Conservation (phyloP, 2,113 vertebrate genomes). For the Lota lota region DNA sequence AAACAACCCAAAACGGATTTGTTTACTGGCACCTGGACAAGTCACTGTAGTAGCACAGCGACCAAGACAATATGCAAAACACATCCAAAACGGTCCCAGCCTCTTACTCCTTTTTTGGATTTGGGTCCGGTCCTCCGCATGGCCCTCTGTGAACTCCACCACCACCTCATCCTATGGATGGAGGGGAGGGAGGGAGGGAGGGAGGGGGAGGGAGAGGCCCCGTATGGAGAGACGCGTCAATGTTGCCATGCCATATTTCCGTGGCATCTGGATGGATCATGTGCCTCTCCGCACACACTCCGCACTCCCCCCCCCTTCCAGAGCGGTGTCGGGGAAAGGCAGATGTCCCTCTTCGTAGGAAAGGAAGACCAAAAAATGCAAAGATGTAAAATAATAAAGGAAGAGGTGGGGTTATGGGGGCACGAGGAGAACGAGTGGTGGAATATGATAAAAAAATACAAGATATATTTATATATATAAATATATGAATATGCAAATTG, state of each 20-base stretch:
- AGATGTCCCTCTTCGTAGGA: constrained; percentile 89
- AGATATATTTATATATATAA: constrained; percentile 32
- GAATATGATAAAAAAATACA: neutral
- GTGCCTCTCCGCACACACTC: constrained; percentile 69
- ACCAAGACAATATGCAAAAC: no score
- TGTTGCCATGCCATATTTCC: constrained; percentile 60
- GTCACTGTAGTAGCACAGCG: no score
- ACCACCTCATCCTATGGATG: no score
- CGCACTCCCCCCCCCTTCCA: constrained; percentile 26
- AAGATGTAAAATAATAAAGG: neutral
- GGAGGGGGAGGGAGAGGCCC: no score
- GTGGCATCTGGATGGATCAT: constrained; percentile 80
- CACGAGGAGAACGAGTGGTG: constrained; percentile 5
- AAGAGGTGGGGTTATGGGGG: constrained; percentile 14
- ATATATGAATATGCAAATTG: constrained; percentile 95
- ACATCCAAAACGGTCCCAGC: no score
- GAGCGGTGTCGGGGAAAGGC: constrained; percentile 67
- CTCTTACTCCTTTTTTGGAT: no score
- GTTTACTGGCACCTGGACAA: constrained; percentile 1
- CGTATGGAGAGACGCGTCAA: constrained; percentile 14
- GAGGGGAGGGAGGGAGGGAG: no score
- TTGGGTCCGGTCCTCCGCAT: no score
- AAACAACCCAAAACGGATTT: neutral
- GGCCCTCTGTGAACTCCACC: no score
- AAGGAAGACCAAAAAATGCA: constrained; percentile 75